phyloP scores from a whole-genome alignment of 1,140 invertebrate genomes.

The Chironomus striatipennis region DNA sequence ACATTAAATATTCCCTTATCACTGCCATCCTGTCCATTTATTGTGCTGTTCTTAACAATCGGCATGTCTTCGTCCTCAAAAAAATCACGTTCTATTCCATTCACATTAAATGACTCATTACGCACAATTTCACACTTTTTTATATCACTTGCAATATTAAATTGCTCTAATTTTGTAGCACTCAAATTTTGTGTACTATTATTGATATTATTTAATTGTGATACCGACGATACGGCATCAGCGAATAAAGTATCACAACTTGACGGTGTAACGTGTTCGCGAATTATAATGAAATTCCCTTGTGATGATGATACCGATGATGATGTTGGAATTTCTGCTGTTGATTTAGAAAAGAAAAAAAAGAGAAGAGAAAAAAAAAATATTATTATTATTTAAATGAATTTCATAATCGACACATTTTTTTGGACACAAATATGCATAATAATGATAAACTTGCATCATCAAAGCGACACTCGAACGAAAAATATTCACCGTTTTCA shows the following conservation, averaged over 20 bases:
- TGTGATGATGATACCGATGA: background rate
- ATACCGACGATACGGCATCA: background rate
- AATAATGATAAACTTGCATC: slow-evolving; percentile 15
- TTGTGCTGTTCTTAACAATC: background rate
- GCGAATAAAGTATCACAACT: background rate
- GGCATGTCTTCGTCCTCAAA: background rate
- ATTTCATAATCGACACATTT: slow-evolving; percentile 19
- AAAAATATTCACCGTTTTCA: slow-evolving; percentile 20
- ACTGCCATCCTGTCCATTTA: background rate
- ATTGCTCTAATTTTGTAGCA: slow-evolving; percentile 2
- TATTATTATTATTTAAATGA: slow-evolving; percentile 15
- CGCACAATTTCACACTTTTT: background rate
- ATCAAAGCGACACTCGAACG: background rate
- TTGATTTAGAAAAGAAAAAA: background rate
- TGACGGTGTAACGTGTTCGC: background rate
- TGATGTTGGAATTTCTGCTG: background rate
- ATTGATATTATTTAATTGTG: too few relatives aligned
- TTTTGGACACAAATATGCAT: background rate
- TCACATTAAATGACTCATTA: background rate
- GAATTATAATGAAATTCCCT: background rate
- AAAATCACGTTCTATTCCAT: background rate
- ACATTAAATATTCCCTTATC: slow-evolving; percentile 18
- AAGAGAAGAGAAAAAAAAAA: background rate
- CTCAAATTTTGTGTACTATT: background rate
- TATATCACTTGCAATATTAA: background rate